Base-by-base conservation (phyloP, 1,140 invertebrate species). In the Drosophila aff. region DNA sequence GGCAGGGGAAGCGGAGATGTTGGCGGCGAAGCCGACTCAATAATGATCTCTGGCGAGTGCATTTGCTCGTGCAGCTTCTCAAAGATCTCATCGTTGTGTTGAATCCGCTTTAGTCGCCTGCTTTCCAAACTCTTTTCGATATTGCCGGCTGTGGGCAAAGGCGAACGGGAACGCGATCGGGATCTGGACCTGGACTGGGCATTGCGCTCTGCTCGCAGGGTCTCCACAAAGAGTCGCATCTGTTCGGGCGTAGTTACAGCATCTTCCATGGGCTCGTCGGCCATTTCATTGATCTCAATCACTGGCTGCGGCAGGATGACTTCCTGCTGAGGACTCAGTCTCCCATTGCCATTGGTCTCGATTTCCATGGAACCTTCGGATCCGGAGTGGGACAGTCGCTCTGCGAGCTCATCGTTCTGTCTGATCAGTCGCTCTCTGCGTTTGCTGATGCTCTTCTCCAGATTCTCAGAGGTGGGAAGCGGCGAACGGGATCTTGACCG, bases 111-210 rank as follows among this genome's bases (percentile, higher is more conserved):
- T 0, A 59, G 47, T 2, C 91, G 64, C 0, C 91, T 49, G 4
- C 59, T 76, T 38, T 92, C 86, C 41, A 92, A 31, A 10, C 91
- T 91, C 46, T 81, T 82, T 13, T 65, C 57, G 8, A 92, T 69
- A 43, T 92, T 92, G 26, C 79, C 83, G 0, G 91, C 57, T 0
- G 91, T 92, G n/a, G 91, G 91, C 44, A 92, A 43, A 0, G 91
- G 91, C 0, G 90, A 92, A 10, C 76, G 74, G 4, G 90, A 92
- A 1, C 90, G 77, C 1, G 89, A 90, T 10, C 84, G 59, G 3
- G 82, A 83, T 50, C 71, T 60, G 4, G 74, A 72, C 10, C 63
- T 31, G 1, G 74, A 82, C 13, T 76, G 53, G 3, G 68, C 75
- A 21, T 62, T 75, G 0, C 81, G 76, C 16, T 91, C 78, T 3